Percentiles rank a stretch among this genome's conserved stretches.
These are phyloP conservation scores for Tetramorium bicarinatum DNA, from an alignment of 2,888 invertebrate genomes.

Conservation along the genomic window DNA sequence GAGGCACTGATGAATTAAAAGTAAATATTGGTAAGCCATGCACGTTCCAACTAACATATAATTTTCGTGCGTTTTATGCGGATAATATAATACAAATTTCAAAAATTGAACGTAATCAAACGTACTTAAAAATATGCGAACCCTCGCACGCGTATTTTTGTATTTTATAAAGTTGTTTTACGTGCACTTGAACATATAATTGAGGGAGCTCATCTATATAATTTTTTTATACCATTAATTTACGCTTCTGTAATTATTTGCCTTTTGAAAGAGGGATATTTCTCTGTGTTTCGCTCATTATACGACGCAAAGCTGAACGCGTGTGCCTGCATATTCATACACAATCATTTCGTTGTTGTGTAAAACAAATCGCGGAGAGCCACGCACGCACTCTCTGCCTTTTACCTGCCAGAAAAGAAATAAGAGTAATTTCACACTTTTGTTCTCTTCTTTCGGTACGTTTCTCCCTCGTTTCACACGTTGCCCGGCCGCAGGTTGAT, in stretches of 20 bases:
- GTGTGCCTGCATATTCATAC: constrained; percentile 13
- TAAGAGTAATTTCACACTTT: constrained; percentile 49
- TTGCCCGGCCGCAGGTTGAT: constrained; percentile 8
- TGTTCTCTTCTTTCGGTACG: constrained; percentile 44
- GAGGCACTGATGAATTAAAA: constrained; percentile 57
- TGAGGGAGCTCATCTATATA: not conserved
- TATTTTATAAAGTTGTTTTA: not conserved
- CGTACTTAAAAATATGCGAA: not conserved
- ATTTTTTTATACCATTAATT: not conserved
- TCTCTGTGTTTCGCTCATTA: constrained; percentile 3
- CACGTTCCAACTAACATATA: not conserved
- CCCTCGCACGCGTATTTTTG: not conserved
- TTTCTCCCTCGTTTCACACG: not conserved
- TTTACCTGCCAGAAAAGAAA: constrained; percentile 32
- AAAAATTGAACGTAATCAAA: not conserved
- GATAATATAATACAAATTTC: not conserved
- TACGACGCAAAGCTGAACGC: not conserved
- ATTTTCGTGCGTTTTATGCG: not conserved
- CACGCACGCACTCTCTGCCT: not conserved
- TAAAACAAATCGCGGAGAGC: constrained; percentile 4
- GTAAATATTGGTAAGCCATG: constrained; percentile 29
- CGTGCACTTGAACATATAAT: not conserved
- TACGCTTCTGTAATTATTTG: not conserved
- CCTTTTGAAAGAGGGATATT: not conserved
- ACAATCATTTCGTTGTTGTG: constrained; percentile 4